Base-by-base conservation (phyloP, 2,113 vertebrate species). In the Trichomycterus rosablanca region DNA sequence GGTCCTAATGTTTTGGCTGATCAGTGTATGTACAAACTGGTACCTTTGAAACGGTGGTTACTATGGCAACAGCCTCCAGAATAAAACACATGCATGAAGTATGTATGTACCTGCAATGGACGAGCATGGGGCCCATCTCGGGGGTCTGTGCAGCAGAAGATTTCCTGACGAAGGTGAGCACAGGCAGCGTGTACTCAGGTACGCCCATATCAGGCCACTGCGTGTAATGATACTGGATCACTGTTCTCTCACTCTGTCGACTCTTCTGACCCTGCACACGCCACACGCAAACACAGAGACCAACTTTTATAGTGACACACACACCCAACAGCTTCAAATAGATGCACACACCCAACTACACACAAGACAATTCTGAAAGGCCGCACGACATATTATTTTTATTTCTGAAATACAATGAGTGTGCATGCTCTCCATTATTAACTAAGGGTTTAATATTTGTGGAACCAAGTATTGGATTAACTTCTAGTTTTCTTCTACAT, bases 161-260 rank as follows among this genome's bases (percentile, higher is more conserved):
- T 73, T 90, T 90, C 72, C 90, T 86, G 30, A 97, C 89, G 1
- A 96, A 97, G 15, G 93, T 94, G 49, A 97, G 88, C 56, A 97
- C 92, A 0, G 93, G 93, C 64, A 97, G 86, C 0, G 92, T 90
- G 1, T 97, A 95, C 80, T 96, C 94, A 0, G 93, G 94, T 18
- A 94, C 93, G 0, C 93, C 93, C 93, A 97, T 97, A 80, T 97
- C 93, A 0, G 94, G 93, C 94, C 94, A 97, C 80, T 97, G 93
- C 0, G 94, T 97, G 80, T 97, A 97, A 71, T 97, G 93, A 61
- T 94, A 97, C 80, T 97, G 95, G 19, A 93, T 90, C 57, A 97
- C 90, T 0, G 80, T 88, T 11, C 92, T 79, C 68, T 95, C 93
- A 0, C 89, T 88, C 76, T 93, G 93, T 18, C 91, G 84, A 1